A percentile compares a stretch with the other conserved stretches of the same genome.
phyloP scores from a whole-genome alignment of 2,888 invertebrate genomes.

The Parelbella ahira region DNA sequence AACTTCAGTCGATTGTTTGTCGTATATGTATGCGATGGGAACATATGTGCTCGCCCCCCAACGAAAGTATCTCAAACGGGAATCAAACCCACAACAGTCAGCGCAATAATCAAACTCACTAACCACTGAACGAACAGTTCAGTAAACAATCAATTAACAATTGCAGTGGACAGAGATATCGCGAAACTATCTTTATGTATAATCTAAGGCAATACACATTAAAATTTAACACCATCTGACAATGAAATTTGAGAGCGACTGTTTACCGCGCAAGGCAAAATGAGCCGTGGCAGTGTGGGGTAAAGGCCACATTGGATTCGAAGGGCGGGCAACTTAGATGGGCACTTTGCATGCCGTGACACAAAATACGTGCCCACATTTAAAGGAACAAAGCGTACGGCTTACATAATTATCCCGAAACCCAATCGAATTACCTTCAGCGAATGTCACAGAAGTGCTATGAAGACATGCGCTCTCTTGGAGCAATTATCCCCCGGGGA shows the following conservation, averaged over 20 bases:
- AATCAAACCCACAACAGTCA: too few species aligned
- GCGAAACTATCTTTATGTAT: too few species aligned
- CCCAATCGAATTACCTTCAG: conserved; percentile 67
- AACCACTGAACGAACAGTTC: too few species aligned
- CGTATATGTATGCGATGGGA: too few species aligned
- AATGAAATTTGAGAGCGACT: conserved; percentile 24
- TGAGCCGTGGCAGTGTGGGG: too few species aligned
- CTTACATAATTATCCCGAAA: conserved; percentile 56
- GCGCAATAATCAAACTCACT: too few species aligned
- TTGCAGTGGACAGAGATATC: too few species aligned
- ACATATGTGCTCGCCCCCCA: too few species aligned
- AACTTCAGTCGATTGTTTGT: too few species aligned
- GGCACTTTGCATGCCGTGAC: conserved; percentile 36
- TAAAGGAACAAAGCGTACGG: conserved; percentile 38
- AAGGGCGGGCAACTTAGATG: conserved; percentile 17
- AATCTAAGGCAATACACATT: conserved; percentile 13
- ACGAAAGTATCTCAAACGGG: too few species aligned
- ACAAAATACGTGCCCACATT: conserved; percentile 33
- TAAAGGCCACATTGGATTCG: conserved; percentile 22
- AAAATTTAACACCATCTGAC: conserved; percentile 12
- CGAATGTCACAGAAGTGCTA: conserved; percentile 59
- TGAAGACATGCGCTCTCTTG: conserved; percentile 66
- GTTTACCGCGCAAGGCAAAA: conserved; percentile 23
- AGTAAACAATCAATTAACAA: too few species aligned
- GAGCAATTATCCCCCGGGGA: conserved; percentile 52